Percentiles rank a stretch among this genome's conserved stretches.
These are phyloP conservation scores for Nipponia nippon DNA, from an alignment of 2,113 vertebrate species.

Conservation along the genomic window DNA sequence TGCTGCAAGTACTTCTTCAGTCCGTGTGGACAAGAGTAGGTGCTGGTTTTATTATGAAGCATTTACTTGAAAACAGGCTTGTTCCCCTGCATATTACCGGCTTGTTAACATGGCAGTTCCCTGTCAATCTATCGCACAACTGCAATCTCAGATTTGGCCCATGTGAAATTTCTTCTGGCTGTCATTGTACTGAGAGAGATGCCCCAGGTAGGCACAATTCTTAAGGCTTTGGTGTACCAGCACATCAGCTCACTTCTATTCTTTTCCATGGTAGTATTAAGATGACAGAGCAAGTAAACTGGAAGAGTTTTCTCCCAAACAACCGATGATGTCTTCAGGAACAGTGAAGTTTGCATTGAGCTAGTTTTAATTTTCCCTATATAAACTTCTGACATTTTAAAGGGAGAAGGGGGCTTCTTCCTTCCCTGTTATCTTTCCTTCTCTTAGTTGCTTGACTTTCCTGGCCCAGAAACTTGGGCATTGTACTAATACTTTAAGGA, in stretches of 20 bases:
- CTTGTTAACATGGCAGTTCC: background rate
- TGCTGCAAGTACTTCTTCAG: background rate
- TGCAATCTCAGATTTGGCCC: background rate
- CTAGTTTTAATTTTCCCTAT: background rate
- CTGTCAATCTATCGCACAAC: background rate
- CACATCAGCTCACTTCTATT: fast-evolving
- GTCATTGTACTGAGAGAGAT: background rate
- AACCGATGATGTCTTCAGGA: background rate
- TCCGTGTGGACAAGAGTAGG: background rate
- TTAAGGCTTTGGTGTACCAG: background rate
- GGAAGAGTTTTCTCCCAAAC: background rate
- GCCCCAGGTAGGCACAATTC: background rate
- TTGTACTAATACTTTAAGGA: background rate
- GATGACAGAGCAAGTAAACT: background rate
- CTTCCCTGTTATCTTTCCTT: background rate
- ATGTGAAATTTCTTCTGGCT: background rate
- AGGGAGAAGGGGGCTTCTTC: background rate
- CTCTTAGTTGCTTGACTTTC: background rate
- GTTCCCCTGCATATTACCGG: background rate
- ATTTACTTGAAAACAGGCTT: background rate
- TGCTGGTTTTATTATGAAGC: background rate
- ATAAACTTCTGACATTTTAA: background rate
- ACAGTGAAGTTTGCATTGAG: background rate
- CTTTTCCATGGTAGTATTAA: background rate
- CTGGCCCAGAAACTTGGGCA: background rate